Percentiles rank a stretch among this genome's conserved stretches.
phyloP scores from a whole-genome alignment of 2,888 invertebrate genomes.

The Chironomus riparius region DNA sequence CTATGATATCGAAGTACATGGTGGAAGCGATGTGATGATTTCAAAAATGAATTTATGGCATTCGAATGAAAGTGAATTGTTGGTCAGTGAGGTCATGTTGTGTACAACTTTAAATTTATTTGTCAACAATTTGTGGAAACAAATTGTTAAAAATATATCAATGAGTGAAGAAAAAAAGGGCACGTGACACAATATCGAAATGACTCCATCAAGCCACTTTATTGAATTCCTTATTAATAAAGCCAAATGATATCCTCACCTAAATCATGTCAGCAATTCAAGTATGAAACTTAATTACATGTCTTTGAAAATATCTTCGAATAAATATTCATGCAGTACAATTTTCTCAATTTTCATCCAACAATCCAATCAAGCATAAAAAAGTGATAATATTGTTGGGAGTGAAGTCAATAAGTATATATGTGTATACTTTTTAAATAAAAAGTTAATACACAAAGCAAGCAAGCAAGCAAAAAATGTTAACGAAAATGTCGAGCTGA shows the following conservation, averaged over 20 bases:
- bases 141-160: no score
- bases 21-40: no score
- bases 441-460: neutral
- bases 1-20: no score
- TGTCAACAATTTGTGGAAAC: no score
- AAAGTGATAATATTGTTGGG: neutral
- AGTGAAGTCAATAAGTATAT: neutral
- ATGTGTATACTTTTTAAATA: no score
- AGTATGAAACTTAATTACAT: constrained; percentile 9
- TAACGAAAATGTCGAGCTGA: constrained; percentile 8
- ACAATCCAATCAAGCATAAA: neutral
- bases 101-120: no score
- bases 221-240: constrained; percentile 1
- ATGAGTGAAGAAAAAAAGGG: no score
- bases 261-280: neutral
- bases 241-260: constrained; percentile 1
- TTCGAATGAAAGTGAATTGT: no score
- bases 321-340: neutral
- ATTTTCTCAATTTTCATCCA: neutral
- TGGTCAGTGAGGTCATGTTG: no score
- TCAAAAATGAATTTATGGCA: no score
- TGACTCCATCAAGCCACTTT: neutral
- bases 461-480: neutral
- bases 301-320: neutral
- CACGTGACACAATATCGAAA: neutral